Percentiles rank a stretch among this genome's conserved stretches.
phyloP scores from a whole-genome alignment of 2,888 invertebrate genomes.

The Achlya flavicornis region DNA sequence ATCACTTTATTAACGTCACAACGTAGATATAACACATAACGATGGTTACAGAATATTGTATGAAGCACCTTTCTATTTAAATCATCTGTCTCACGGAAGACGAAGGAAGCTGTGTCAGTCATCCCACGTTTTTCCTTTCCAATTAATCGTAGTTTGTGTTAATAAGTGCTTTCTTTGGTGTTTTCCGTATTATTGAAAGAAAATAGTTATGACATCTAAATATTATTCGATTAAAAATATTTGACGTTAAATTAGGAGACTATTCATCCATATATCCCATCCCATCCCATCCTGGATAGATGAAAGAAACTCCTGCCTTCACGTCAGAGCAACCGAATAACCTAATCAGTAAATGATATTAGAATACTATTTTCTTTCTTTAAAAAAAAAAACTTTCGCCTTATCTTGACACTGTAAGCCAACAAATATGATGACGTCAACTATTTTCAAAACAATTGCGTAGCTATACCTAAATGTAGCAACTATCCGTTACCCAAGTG shows the following conservation, averaged over 20 bases:
- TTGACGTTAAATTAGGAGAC: too few relatives aligned
- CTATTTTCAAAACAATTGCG: background rate
- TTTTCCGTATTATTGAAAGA: background rate
- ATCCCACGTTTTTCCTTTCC: slow-evolving; percentile 44
- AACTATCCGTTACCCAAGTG: background rate
- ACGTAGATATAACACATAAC: background rate
- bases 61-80: background rate
- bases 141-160: background rate
- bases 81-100: slow-evolving; percentile 43
- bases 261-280: too few relatives aligned
- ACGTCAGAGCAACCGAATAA: too few relatives aligned
- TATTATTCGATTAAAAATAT: too few relatives aligned
- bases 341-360: too few relatives aligned
- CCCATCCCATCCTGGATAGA: too few relatives aligned
- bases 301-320: too few relatives aligned
- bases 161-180: background rate
- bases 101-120: slow-evolving; percentile 28
- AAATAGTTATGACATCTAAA: background rate
- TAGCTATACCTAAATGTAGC: background rate
- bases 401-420: too few relatives aligned
- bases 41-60: background rate
- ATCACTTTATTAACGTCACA: background rate
- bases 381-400: too few relatives aligned
- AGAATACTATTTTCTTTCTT: background rate
- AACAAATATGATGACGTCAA: background rate